Evolutionary conservation across 2,888 invertebrate genomes (phyloP), one percentile per base, ranked within the genome.

Genomic region (Listrodromus nycthemerus): DNA sequence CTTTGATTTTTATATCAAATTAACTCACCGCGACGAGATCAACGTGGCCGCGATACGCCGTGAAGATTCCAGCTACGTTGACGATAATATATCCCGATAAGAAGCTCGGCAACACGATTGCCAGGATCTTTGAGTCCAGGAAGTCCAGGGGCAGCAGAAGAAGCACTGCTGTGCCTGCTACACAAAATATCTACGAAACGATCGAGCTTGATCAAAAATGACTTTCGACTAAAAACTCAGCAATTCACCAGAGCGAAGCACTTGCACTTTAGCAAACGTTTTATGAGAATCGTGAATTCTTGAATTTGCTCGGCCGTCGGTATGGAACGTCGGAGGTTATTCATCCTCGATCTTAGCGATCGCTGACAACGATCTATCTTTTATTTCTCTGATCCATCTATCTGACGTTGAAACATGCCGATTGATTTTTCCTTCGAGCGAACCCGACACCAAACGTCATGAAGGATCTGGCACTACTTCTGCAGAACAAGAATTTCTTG

Each of bases 51-150:
- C 75, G 80, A 79, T 80, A 82, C 13, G 84, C 81, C 13, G 82
- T 81, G 45, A 86, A 80, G 16, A 91, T 85, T 19, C 90, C 89
- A 16, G 86, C 86, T 0, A 85, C 21, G 67, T 88, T 86, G n/a
- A 91, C 82, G 30, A 90, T 58, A n/a, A 91, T 87, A 58, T 89
- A 90, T 13, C 91, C 91, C 13, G 84, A 84, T 27, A 89, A 50
- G 48, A 89, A 90, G 1, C 89, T 81, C 16, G 91, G 91, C 41
- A 89, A 76, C 4, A 89, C 30, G 37, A 90, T 74, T 6, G 88
- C 85, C 33, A 90, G 86, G 30, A 74, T 30, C 33, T 87, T 85
- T 6, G 80, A 73, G 13, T 86, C 87, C 10, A 88, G 33, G 48
- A 89, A 87, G 21, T 86, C 85, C 24, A 87, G 83, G 16, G 87